These are phyloP conservation scores for Zingel zingel DNA, from an alignment of 2,113 vertebrate species.

Conservation along the genomic window DNA sequence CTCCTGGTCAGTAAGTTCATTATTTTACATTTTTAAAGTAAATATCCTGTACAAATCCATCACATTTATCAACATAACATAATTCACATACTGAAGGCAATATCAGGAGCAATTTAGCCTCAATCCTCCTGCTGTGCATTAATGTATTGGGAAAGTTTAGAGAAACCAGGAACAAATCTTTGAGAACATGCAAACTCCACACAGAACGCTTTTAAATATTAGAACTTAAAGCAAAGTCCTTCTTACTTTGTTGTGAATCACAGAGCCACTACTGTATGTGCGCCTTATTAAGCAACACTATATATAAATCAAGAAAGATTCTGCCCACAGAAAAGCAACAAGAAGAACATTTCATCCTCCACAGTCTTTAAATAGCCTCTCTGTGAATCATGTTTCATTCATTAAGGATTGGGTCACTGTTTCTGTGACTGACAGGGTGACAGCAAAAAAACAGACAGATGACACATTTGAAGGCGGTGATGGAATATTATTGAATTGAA, in stretches of 20 bases:
- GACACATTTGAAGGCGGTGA: conserved; percentile 61
- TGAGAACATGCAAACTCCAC: background rate
- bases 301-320: conserved; percentile 45
- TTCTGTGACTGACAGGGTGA: conserved; percentile 68
- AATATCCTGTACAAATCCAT: background rate
- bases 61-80: background rate
- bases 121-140: background rate
- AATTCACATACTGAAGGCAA: background rate
- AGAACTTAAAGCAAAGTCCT: background rate
- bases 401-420: conserved; percentile 39
- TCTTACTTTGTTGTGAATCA: conserved; percentile 34
- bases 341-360: conserved; percentile 52
- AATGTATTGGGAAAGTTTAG: background rate
- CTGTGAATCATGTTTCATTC: conserved; percentile 61
- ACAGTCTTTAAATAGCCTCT: conserved; percentile 60
- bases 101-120: background rate
- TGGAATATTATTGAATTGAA: conserved; percentile 42
- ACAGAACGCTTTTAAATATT: background rate
- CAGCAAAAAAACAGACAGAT: conserved; percentile 60
- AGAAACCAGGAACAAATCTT: background rate
- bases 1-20: no score
- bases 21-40: background rate
- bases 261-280: background rate
- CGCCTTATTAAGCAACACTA: conserved; percentile 2
- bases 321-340: conserved; percentile 32